phyloP scores from a whole-genome alignment of 2,113 vertebrate genomes.

The Daubentonia madagascariensis region DNA sequence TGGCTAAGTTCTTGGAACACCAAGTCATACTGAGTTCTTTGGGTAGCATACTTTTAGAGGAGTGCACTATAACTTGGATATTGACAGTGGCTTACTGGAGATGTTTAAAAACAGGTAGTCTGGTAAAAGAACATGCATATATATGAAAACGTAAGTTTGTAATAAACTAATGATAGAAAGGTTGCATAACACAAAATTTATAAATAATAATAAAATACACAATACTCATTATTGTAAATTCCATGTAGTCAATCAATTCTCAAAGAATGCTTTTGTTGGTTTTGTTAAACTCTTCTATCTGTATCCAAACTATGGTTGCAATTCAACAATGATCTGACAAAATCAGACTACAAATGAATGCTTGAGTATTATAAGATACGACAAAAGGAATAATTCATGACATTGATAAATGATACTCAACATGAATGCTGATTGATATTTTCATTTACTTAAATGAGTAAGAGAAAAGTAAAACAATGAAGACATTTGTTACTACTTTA shows the following conservation, averaged over 20 bases:
- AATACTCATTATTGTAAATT: neutral
- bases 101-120: neutral
- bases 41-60: neutral
- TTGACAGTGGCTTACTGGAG: neutral
- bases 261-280: neutral
- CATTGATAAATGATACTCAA: neutral
- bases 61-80: neutral
- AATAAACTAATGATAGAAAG: neutral
- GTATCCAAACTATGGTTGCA: neutral
- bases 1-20: neutral
- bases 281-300: neutral
- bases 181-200: neutral
- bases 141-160: neutral
- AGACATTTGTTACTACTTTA: neutral
- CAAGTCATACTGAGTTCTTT: neutral
- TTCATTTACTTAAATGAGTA: constrained; percentile 51
- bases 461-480: constrained; percentile 1
- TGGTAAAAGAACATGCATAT: neutral
- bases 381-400: neutral
- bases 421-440: constrained; percentile 21
- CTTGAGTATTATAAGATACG: neutral
- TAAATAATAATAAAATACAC: neutral
- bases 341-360: neutral
- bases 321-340: neutral
- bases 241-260: neutral